Conservation (phyloP, 2,113 vertebrate species). For the Vulpes vulpes region DNA sequence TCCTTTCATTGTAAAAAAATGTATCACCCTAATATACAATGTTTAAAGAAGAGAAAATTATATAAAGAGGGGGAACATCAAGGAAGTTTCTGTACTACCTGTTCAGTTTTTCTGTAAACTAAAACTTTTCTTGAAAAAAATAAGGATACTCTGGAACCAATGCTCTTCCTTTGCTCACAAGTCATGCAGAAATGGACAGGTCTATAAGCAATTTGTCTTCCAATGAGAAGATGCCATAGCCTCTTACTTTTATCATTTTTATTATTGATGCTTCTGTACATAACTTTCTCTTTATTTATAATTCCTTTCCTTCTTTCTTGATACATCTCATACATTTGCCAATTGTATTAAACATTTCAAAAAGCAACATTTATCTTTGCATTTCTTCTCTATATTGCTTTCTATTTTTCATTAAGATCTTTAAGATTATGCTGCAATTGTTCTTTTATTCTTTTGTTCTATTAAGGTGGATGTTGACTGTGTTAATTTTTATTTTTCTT, state of each 20-base stretch:
- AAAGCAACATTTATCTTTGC: background rate
- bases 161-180: background rate
- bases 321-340: background rate
- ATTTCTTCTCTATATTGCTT: background rate
- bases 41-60: background rate
- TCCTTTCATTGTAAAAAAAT: background rate
- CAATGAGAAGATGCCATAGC: background rate
- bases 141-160: background rate
- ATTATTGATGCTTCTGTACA: background rate
- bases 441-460: background rate
- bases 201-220: no score
- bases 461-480: background rate
- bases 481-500: conserved; percentile 2
- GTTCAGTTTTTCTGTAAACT: background rate
- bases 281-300: background rate
- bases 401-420: background rate
- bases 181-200: background rate
- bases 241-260: background rate
- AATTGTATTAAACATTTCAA: background rate
- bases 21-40: background rate
- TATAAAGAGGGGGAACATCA: accelerated
- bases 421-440: background rate
- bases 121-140: background rate
- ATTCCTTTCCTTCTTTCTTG: background rate
- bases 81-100: background rate